A percentile compares a stretch with the other conserved stretches of the same genome.
phyloP scores from a whole-genome alignment of 2,113 vertebrate genomes.

The Athene noctua region DNA sequence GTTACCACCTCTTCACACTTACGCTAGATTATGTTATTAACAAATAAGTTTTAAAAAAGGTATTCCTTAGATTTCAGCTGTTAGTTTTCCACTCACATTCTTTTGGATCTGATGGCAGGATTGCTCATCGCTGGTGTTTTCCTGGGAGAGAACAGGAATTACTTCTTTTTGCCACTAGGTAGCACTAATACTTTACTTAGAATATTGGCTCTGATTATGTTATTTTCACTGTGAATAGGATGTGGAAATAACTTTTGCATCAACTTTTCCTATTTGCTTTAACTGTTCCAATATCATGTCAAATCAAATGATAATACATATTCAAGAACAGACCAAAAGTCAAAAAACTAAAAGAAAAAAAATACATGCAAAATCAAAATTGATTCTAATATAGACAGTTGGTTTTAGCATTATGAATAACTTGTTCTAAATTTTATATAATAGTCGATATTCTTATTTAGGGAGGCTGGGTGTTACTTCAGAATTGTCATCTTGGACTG shows the following conservation, averaged over 20 bases:
- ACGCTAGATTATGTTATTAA: background rate
- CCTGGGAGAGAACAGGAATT: background rate
- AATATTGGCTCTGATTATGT: background rate
- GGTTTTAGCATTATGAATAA: background rate
- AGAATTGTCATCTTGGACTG: conserved; percentile 80
- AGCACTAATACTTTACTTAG: conserved; percentile 62
- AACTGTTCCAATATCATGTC: background rate
- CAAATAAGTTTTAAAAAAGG: background rate
- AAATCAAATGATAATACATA: background rate
- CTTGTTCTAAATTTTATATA: background rate
- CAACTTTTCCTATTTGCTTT: background rate
- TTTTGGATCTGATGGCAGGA: background rate
- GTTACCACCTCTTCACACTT: background rate
- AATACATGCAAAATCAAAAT: background rate
- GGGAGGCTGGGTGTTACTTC: conserved; percentile 80
- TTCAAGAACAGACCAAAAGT: background rate
- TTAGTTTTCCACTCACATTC: background rate
- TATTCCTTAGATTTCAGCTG: background rate
- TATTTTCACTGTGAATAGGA: background rate
- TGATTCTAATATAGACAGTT: background rate
- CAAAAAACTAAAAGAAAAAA: background rate
- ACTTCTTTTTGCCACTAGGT: conserved; percentile 69
- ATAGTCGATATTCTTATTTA: conserved; percentile 28
- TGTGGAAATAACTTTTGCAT: background rate
- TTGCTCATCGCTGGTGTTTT: background rate